phyloP scores from a whole-genome alignment of 1,140 invertebrate genomes.

The Littorina saxatilis region DNA sequence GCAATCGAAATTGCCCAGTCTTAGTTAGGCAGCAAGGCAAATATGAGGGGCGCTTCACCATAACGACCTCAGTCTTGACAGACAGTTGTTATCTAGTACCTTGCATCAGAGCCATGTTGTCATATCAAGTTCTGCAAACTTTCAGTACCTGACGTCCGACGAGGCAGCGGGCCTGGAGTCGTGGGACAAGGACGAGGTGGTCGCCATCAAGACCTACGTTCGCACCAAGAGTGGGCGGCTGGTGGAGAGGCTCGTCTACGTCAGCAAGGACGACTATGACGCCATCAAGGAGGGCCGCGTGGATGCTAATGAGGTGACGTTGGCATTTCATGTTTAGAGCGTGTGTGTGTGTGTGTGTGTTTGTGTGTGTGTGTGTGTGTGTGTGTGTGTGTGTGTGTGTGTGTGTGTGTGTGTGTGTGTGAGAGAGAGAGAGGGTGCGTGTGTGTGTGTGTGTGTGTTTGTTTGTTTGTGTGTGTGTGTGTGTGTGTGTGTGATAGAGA shows the following conservation, averaged over 20 bases:
- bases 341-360: not conserved
- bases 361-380: slow-evolving; percentile 1
- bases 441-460: not conserved
- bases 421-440: not conserved
- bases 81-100: no score
- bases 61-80: no score
- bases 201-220: slow-evolving; percentile 72
- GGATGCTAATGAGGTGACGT: slow-evolving; percentile 61
- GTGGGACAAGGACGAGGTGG: slow-evolving; percentile 74
- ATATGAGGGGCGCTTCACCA: no score
- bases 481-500: not conserved
- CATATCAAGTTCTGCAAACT: no score
- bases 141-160: slow-evolving; percentile 69
- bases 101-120: no score
- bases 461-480: not conserved
- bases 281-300: slow-evolving; percentile 66
- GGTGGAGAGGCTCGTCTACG: slow-evolving; percentile 71
- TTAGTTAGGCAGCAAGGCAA: no score
- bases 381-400: not conserved
- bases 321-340: no score
- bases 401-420: slow-evolving; percentile 13
- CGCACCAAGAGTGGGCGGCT: slow-evolving; percentile 73
- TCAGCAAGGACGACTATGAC: slow-evolving; percentile 73
- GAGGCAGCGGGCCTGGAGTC: slow-evolving; percentile 70
- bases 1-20: no score